These are phyloP conservation scores for Pemphredon lugubris DNA, from an alignment of 2,888 invertebrate species.

Conservation along the genomic window DNA sequence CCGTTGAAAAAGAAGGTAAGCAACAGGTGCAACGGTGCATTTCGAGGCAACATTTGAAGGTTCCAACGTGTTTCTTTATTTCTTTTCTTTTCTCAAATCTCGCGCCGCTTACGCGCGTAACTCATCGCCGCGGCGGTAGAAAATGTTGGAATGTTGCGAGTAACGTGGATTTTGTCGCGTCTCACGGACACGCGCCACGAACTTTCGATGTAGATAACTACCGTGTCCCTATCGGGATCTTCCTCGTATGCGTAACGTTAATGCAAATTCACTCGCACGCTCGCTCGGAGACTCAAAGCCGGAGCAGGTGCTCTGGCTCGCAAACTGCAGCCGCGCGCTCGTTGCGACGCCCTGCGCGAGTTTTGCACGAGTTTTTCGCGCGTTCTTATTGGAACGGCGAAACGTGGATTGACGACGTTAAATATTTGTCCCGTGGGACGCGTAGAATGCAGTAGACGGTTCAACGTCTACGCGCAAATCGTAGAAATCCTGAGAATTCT, in stretches of 20 bases:
- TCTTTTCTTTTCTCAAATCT: too few species aligned
- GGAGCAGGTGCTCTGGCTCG: conserved; percentile 55
- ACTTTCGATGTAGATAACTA: conserved; percentile 53
- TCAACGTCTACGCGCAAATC: conserved; percentile 25
- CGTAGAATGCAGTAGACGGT: conserved; percentile 15
- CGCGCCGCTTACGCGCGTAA: too few species aligned
- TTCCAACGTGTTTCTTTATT: not conserved
- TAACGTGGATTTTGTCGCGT: conserved; percentile 34
- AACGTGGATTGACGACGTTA: conserved; percentile 35
- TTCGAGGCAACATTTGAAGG: too few species aligned
- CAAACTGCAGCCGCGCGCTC: conserved; percentile 27
- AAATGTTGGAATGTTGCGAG: conserved; percentile 1
- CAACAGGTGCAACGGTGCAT: conserved; percentile 1
- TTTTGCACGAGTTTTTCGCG: not conserved
- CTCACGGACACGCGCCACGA: conserved; percentile 36
- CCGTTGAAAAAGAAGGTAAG: not conserved
- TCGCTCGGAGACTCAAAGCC: conserved; percentile 32
- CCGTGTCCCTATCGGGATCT: conserved; percentile 54
- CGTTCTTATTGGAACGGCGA: conserved; percentile 15
- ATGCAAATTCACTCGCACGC: conserved; percentile 50
- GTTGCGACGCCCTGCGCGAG: conserved; percentile 8
- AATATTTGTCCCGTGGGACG: conserved; percentile 14
- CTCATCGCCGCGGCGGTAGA: too few species aligned
- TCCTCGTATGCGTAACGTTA: conserved; percentile 41
- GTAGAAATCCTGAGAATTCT: conserved; percentile 24